Base-by-base conservation (phyloP, 2,888 invertebrate species). In the Mellilla xanthometata region DNA sequence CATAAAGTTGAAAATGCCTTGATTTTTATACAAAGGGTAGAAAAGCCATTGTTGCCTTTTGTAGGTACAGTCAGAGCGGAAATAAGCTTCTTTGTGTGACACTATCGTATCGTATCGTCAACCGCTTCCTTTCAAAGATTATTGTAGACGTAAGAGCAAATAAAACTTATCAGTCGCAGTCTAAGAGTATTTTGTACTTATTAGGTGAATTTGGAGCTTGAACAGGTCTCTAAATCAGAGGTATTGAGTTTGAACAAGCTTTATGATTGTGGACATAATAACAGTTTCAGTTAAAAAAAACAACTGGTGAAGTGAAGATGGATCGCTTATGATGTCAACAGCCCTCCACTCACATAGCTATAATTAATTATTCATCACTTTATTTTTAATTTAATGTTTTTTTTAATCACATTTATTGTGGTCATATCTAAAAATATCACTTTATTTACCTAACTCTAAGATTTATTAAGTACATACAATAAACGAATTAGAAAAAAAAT, bases 71-170 rank as follows among this genome's bases (percentile, higher is more conserved):
- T 76, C 63, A 69, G 78, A 81, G 69, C 85, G 88, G 88, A 89
- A 88, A 88, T 87, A 87, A 86, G 85, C 80, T 81, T 72, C 87
- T 87, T 88, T 89, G 88, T 87, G 76, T 75, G 86, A 83, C 84
- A 77, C 71, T 78, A 76, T 77, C 76, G 73, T 74, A 81, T 84
- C 77, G 81, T 74, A 79, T 85, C 80, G 85, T 80, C 80, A 82
- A 80, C 81, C 79, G 85, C 79, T 87, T 86, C 83, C 85, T 82
- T 76, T 82, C 77, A 73, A 68, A 85, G 85, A 87, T 86, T 81
- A 84, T 82, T 84, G 81, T 81, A 72, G 80, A 80, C 76, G 68
- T 65, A 56, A 68, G 68, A 73, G 81, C 81, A 84, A 87, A 88
- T 87, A 87, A 81, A 76, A 81, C 63, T 76, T 84, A 83, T 87